Evolutionary conservation across 2,797 vertebrate species (phyloP).

Genomic region (Platalea minor): DNA sequence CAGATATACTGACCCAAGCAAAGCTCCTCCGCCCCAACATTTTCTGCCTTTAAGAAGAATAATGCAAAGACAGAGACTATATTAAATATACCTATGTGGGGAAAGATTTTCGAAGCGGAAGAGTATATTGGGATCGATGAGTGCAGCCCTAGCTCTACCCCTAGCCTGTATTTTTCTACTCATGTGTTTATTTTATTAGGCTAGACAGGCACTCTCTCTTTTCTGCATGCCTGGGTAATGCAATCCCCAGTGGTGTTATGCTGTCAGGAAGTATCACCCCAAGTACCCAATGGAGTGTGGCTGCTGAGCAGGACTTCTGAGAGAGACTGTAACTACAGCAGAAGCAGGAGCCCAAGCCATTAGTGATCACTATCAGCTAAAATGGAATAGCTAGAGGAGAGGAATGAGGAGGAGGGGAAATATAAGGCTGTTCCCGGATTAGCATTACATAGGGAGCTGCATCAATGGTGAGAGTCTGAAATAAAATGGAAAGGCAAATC

Average conservation of each 20-base stretch:
- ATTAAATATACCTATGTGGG: background rate
- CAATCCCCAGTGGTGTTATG: slow-evolving; percentile 16
- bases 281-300: slow-evolving; percentile 11
- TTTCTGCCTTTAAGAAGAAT: background rate
- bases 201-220: slow-evolving; percentile 39
- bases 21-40: background rate
- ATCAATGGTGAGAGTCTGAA: background rate
- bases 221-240: slow-evolving; percentile 54
- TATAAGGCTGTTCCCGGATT: background rate
- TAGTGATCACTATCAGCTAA: background rate
- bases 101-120: background rate
- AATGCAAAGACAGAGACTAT: background rate
- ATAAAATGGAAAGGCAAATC: slow-evolving; percentile 1
- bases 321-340: background rate
- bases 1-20: background rate
- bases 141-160: background rate
- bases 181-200: slow-evolving; percentile 1
- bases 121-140: background rate
- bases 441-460: background rate
- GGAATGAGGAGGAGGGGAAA: background rate
- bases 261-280: slow-evolving; percentile 61
- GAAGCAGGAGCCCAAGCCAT: background rate
- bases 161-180: background rate
- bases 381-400: background rate
- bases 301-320: background rate